These are phyloP conservation scores for Drosophila pachea DNA, from an alignment of 1,140 invertebrate species.

Conservation along the genomic window DNA sequence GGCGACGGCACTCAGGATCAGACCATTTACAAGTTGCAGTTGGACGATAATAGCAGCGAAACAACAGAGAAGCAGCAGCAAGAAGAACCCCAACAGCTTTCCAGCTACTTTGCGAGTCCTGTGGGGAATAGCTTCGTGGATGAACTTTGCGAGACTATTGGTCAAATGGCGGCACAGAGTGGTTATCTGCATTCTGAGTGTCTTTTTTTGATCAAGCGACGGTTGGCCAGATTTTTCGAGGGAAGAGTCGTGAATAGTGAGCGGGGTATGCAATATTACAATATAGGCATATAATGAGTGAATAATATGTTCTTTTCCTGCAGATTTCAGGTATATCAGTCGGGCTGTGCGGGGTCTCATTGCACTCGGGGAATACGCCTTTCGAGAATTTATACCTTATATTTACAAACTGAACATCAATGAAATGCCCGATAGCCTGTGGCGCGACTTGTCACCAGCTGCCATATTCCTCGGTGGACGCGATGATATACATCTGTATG, in stretches of 20 bases:
- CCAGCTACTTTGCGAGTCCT: slow-evolving; percentile 66
- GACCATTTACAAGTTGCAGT: slow-evolving; percentile 58
- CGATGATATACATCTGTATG: slow-evolving; percentile 74
- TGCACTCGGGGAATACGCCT: slow-evolving; percentile 74
- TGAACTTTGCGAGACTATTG: slow-evolving; percentile 71
- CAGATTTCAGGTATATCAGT: slow-evolving; percentile 71
- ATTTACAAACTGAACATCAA: slow-evolving; percentile 64
- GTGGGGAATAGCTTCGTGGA: slow-evolving; percentile 54
- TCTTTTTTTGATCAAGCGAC: slow-evolving; percentile 62
- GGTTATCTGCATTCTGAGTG: slow-evolving; percentile 73
- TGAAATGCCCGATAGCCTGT: slow-evolving; percentile 59
- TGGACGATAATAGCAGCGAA: slow-evolving; percentile 49
- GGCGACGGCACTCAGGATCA: slow-evolving; percentile 33
- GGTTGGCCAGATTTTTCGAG: slow-evolving; percentile 67
- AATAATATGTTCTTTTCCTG: not conserved
- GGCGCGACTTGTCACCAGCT: slow-evolving; percentile 59
- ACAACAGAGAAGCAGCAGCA: slow-evolving; percentile 7
- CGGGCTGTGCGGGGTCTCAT: slow-evolving; percentile 64
- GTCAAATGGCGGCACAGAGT: slow-evolving; percentile 59
- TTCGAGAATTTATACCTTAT: slow-evolving; percentile 75
- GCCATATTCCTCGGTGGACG: slow-evolving; percentile 64
- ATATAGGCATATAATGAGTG: not conserved
- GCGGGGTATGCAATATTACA: slow-evolving; percentile 32
- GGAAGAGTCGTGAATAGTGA: slow-evolving; percentile 55
- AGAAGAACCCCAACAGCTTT: slow-evolving; percentile 46